phyloP scores from a whole-genome alignment of 2,797 vertebrate genomes.

The Helicolenus hilgendorfi region DNA sequence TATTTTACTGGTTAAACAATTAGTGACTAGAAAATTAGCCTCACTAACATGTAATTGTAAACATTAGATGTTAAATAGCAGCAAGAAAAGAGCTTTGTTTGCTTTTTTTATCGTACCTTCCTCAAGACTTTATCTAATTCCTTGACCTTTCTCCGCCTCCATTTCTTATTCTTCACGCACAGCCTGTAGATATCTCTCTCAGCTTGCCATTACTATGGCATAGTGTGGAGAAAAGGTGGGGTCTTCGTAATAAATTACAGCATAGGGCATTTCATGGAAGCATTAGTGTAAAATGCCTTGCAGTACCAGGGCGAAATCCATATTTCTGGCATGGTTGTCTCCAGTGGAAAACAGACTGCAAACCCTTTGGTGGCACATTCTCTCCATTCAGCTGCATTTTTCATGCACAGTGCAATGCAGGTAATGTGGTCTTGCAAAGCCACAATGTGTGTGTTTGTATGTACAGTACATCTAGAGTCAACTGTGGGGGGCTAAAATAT shows the following conservation, averaged over 20 bases:
- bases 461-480: background rate
- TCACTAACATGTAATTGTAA: background rate
- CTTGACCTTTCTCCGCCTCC: constrained; percentile 26
- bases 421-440: background rate
- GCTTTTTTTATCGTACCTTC: background rate
- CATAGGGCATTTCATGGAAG: constrained; percentile 25
- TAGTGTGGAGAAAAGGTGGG: constrained; percentile 16
- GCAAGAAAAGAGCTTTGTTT: background rate
- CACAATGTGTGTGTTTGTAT: background rate
- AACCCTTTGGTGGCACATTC: constrained; percentile 26
- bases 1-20: constrained; percentile 7
- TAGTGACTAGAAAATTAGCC: background rate
- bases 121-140: constrained; percentile 6
- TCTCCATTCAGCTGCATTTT: constrained; percentile 49
- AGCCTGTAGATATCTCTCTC: constrained; percentile 9
- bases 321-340: constrained; percentile 62
- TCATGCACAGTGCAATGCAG: constrained; percentile 24
- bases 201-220: constrained; percentile 5
- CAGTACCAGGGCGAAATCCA: constrained; percentile 43
- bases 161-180: constrained; percentile 28
- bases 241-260: constrained; percentile 52
- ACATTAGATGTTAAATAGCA: background rate
- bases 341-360: constrained; percentile 41
- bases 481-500: background rate
- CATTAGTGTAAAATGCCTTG: constrained; percentile 52